phyloP scores from a whole-genome alignment of 1,140 invertebrate species.

The Calycopis cecrops region DNA sequence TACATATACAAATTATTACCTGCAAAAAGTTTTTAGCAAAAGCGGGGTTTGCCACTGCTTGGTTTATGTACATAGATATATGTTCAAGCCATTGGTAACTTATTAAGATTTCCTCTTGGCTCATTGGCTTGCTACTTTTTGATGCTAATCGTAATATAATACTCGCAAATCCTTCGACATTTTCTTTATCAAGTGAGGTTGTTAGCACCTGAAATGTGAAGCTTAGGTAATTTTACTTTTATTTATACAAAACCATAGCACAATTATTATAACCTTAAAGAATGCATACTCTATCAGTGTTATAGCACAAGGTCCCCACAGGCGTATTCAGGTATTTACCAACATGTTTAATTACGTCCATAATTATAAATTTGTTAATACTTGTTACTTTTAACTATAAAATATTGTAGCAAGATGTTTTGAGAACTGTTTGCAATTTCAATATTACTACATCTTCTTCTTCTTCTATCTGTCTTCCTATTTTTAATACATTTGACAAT shows the following conservation, averaged over 20 bases:
- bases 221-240: background rate
- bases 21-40: slow-evolving; percentile 58
- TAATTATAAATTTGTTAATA: slow-evolving; percentile 18
- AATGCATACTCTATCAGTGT: slow-evolving; percentile 53
- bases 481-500: too few relatives aligned
- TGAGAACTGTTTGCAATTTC: too few relatives aligned
- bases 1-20: slow-evolving; percentile 28
- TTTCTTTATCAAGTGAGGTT: slow-evolving; percentile 55
- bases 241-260: too few relatives aligned
- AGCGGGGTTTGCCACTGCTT: slow-evolving; percentile 42
- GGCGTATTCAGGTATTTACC: slow-evolving; percentile 57
- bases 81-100: slow-evolving; percentile 63
- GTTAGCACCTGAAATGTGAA: slow-evolving; percentile 46
- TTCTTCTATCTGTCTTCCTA: background rate
- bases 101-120: slow-evolving; percentile 38
- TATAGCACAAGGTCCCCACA: slow-evolving; percentile 54
- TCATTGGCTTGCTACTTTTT: slow-evolving; percentile 39
- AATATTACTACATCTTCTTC: background rate
- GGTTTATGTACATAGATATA: slow-evolving; percentile 58
- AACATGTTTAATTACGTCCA: slow-evolving; percentile 55
- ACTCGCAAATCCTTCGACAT: slow-evolving; percentile 59
- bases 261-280: slow-evolving; percentile 5
- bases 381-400: background rate
- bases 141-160: slow-evolving; percentile 48
- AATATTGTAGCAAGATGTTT: background rate